These are phyloP conservation scores for Rhyzopertha dominica DNA, from an alignment of 1,140 invertebrate species.

Conservation along the genomic window DNA sequence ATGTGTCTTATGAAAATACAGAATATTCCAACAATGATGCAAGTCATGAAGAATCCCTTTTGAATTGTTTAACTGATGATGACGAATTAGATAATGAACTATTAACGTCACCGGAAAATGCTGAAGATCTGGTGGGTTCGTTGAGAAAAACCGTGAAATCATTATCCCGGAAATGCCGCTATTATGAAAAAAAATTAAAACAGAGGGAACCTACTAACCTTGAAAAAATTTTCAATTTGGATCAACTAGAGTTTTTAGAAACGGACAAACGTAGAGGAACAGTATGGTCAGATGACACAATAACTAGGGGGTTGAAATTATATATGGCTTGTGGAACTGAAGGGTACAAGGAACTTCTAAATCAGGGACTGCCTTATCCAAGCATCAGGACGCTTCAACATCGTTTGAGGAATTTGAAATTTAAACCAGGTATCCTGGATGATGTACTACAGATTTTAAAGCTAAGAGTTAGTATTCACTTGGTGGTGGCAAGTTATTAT, in stretches of 20 bases:
- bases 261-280: background rate
- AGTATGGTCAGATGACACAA: constrained; percentile 7
- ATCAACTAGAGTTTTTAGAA: constrained; percentile 10
- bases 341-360: constrained; percentile 16
- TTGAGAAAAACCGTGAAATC: background rate
- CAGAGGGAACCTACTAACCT: background rate
- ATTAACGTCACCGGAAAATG: background rate
- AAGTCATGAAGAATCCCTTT: background rate
- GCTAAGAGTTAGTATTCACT: constrained; percentile 4
- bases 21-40: background rate
- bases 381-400: constrained; percentile 15
- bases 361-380: constrained; percentile 14
- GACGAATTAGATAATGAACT: background rate
- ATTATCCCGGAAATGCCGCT: background rate
- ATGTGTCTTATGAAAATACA: background rate
- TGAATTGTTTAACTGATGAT: background rate
- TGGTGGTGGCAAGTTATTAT: background rate
- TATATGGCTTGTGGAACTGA: constrained; percentile 16
- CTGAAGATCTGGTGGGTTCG: background rate
- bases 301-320: constrained; percentile 10
- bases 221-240: constrained; percentile 9
- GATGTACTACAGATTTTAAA: constrained; percentile 14
- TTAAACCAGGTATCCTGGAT: constrained; percentile 14
- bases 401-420: constrained; percentile 14
- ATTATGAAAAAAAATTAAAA: background rate